Percentiles rank a stretch among this genome's conserved stretches.
Conservation (phyloP, 2,888 invertebrate genomes). For the Pegoplata infirma region DNA sequence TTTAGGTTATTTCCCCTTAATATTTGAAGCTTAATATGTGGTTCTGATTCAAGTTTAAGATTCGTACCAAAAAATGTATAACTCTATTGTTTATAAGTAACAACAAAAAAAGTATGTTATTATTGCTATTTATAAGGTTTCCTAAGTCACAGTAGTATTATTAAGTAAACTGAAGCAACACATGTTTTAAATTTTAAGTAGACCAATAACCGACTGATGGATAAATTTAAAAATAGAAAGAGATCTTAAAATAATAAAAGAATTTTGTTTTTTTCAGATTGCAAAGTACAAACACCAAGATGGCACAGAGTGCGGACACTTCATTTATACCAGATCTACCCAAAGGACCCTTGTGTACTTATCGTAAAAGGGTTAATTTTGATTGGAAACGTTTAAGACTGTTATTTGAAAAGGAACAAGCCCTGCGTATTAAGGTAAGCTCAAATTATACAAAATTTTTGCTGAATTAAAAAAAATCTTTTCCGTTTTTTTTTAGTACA, state of each 20-base stretch:
- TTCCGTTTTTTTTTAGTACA: slow-evolving; percentile 80
- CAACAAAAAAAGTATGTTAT: no score
- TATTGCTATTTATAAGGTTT: no score
- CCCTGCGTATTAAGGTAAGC: slow-evolving; percentile 87
- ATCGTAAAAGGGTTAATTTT: slow-evolving; percentile 88
- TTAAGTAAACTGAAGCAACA: slow-evolving; percentile 2
- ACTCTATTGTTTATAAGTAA: no score
- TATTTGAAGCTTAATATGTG: no score
- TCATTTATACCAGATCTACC: slow-evolving; percentile 84
- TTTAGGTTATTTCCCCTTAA: no score
- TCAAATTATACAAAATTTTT: neutral
- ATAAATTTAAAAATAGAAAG: no score
- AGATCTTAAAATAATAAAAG: neutral
- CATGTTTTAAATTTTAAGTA: neutral
- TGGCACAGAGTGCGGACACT: slow-evolving; percentile 78
- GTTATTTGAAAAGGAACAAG: slow-evolving; percentile 87
- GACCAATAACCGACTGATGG: neutral
- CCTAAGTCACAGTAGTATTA: no score
- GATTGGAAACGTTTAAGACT: slow-evolving; percentile 92
- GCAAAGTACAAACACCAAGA: slow-evolving; percentile 57
- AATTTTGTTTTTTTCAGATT: slow-evolving; percentile 48
- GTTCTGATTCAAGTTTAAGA: no score
- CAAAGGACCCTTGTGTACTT: slow-evolving; percentile 84
- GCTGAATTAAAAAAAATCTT: neutral
- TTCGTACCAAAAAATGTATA: no score